Evolutionary conservation across 2,797 vertebrate genomes (phyloP), one percentile per base, ranked within the genome.

Genomic region (Tokudaia tokunoshimensis): DNA sequence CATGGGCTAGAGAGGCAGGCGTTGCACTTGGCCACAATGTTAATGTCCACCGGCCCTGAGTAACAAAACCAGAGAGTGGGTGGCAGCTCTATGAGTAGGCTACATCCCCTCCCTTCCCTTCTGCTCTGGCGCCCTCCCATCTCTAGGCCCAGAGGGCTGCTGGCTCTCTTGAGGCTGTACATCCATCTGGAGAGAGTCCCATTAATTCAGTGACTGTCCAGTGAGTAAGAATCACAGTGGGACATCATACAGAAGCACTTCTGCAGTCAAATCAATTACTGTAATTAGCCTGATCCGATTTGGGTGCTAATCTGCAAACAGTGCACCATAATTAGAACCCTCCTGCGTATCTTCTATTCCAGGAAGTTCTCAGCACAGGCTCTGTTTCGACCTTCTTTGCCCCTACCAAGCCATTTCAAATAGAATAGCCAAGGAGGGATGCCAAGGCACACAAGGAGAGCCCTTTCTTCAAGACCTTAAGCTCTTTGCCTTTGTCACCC

Each of bases 1-100:
- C 99, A 99, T 0, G 99, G 99, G 4, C 96, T 97, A 81, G 99
- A 99, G 96, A 99, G 98, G 98, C 99, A 99, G 97, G 99, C 99
- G 76, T 99, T 99, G 85, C 99, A 99, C 98, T 99, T 99, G 80
- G 99, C 99, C 97, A 98, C 98, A 4, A 99, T 98, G 96, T 92
- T 98, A 97, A 99, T 98, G 98, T 99, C 99, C 91, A 98, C 98
- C 0, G 99, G 99, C 70, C 99, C 99, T 99, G 98, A 52, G 98
- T 41, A 79, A 76, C 70, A 95, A 81, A 98, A 91, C 67, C 37
- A 88, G 19, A 94, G 63, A 61, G 65, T 96, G 75, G 31, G 74
- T 41, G 37, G 57, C 86, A 59, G 87, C 4, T 34, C 55, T 52
- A 61, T 6, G 14, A 50, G 59, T 1, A 29, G 9, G 57, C 63